Base-by-base conservation (phyloP, 2,797 vertebrate genomes). In the Hoplostethus atlanticus region DNA sequence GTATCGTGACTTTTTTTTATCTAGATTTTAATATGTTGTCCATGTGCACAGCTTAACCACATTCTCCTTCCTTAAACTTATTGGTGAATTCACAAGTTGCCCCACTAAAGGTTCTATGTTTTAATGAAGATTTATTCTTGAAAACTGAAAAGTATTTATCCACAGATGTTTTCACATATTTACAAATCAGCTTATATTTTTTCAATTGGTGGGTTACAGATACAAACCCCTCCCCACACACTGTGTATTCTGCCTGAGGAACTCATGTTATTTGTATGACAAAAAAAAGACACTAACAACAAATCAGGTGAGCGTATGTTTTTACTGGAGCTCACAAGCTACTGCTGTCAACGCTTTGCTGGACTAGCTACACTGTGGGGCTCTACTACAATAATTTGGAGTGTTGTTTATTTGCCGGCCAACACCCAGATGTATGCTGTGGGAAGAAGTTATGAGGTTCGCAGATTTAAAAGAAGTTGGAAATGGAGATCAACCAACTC, bases 331-430 rank as follows among this genome's bases (percentile, higher is more conserved):
- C 34, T 68, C 6, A 56, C 71, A 66, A 54, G 11, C 30, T 44
- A 4, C 46, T 50, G 60, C 50, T 65, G 69, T 53, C 44, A 76
- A 13, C 66, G 30, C 59, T 71, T 16, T 11, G 53, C 47, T 65
- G 61, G 34, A 67, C 42, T 2, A 61, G 64, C 3, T 4, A 52
- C 60, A 62, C 42, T 38, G 11, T 30, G 68, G 56, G 65, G 15
- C 38, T 28, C 50, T 54, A 17, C 36, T 80, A 62, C 54, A 64
- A 66, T 61, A 1, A 69, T 84, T 75, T 72, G 31, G 38, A 31
- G 2, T 77, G 69, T 65, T 73, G 64, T 75, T 80, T 70, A 79
- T 84, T 78, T 73, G 68, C 71, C 56, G 73, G 64, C 66, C 64
- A 76, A 77, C 84, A 85, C 65, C 68, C 59, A 81, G 44, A 82